Evolutionary conservation across 1,140 invertebrate species (phyloP), one percentile per base, ranked within the genome.

Genomic region (Sitobion miscanthi): DNA sequence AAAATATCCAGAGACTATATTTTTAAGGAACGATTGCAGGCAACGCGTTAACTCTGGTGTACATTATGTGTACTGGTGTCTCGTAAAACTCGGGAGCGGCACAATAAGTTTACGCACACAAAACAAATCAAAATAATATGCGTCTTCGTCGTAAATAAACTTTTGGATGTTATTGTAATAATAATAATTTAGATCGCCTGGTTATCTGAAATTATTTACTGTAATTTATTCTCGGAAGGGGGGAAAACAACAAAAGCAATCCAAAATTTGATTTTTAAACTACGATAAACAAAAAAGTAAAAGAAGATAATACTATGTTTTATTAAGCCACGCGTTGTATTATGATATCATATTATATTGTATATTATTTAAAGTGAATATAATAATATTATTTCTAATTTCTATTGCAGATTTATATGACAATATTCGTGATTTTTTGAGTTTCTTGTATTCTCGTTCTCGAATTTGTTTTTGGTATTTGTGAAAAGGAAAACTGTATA

Each of bases 51-150:
- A 77, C 62, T 77, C 14, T 20, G 11, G n/a, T 77, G 62, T n/a
- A 77, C n/a, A n/a, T 77, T 77, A 77, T 77, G 62, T 77, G n/a
- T n/a, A 77, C 8, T 77, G 30, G 30, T 77, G 14, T 77, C 30
- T 77, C 62, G 62, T 77, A 77, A 77, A 62, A 77, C 30, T 35
- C n/a, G n/a, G 62, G 62, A 77, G n/a, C 62, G 30, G 11, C 14
- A 77, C 30, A 20, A 77, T 77, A 77, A 77, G 62, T 77, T 77
- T 17, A 17, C 14, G 62, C n/a, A 17, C n/a, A 77, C n/a, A 77
- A 77, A 77, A 77, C 62, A 77, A 77, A 77, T 77, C 62, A 77
- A 77, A 77, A 77, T 77, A 77, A 77, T 77, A 77, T 77, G 62
- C 62, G 14, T 77, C n/a, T 77, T 77, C 62, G n/a, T 77, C 62